Evolutionary conservation across 2,113 vertebrate species (phyloP).

Genomic region (Phocoena phocoena): DNA sequence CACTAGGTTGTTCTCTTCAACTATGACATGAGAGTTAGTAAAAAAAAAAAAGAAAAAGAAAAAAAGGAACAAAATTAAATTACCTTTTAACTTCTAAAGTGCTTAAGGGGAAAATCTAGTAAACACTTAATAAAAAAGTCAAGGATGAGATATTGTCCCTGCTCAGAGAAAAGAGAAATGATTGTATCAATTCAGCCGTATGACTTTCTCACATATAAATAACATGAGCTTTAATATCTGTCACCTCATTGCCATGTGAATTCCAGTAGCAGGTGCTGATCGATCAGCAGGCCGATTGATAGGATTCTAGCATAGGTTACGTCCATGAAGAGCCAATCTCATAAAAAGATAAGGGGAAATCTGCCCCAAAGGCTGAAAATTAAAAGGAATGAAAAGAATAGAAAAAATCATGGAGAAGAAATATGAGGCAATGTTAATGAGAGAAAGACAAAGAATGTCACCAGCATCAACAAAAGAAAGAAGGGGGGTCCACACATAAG

Average conservation of each 20-base stretch:
- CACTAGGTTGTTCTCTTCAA: background rate
- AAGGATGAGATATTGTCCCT: background rate
- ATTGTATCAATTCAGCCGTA: background rate
- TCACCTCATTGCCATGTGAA: background rate
- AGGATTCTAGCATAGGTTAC: background rate
- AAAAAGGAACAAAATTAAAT: background rate
- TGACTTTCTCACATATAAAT: background rate
- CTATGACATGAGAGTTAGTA: background rate
- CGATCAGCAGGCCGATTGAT: background rate
- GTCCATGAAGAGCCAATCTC: background rate
- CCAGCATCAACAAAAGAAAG: background rate
- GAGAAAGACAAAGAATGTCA: background rate
- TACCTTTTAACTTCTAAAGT: background rate
- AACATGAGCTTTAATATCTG: background rate
- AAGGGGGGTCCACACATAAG: accelerated
- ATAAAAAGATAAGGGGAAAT: background rate
- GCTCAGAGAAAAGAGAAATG: background rate
- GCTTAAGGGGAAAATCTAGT: background rate
- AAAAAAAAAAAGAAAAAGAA: background rate
- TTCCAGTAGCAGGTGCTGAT: background rate
- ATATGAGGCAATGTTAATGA: background rate
- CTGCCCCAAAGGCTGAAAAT: background rate
- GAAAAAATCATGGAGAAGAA: background rate
- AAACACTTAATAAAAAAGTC: slow-evolving; percentile 20
- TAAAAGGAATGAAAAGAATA: background rate